phyloP scores from a whole-genome alignment of 2,888 invertebrate species.

The Microplitis manilae region DNA sequence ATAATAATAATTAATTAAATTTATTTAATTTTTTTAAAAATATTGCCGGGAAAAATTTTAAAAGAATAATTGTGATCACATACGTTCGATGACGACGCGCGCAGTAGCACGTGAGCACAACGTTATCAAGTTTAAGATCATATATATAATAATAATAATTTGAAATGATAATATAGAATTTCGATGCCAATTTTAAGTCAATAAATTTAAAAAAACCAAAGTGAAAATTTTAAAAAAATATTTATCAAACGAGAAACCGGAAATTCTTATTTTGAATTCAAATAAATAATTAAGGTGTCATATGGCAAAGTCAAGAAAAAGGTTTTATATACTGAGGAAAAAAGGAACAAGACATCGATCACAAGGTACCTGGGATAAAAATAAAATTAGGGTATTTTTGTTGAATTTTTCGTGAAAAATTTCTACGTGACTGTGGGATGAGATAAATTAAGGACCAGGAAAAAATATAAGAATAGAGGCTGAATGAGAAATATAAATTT shows the following conservation, averaged over 20 bases:
- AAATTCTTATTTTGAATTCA: too few species aligned
- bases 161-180: neutral
- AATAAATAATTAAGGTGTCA: neutral
- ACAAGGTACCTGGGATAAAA: neutral
- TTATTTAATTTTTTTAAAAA: neutral
- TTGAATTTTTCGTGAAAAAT: neutral
- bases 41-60: neutral
- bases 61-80: neutral
- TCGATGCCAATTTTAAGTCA: neutral
- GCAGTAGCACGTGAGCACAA: constrained; percentile 4
- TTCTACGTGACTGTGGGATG: neutral
- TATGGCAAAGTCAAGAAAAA: neutral
- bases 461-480: too few species aligned
- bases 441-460: too few species aligned
- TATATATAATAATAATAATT: neutral
- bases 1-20: neutral
- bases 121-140: constrained; percentile 2
- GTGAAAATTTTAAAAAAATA: neutral
- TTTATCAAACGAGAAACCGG: neutral
- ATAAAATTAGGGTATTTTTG: neutral
- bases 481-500: neutral
- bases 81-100: constrained; percentile 14
- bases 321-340: neutral
- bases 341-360: neutral
- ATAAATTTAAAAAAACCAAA: neutral